A percentile compares a stretch with the other conserved stretches of the same genome.
Evolutionary conservation across 2,797 vertebrate species (phyloP).

Genomic region (Synanceia verrucosa): DNA sequence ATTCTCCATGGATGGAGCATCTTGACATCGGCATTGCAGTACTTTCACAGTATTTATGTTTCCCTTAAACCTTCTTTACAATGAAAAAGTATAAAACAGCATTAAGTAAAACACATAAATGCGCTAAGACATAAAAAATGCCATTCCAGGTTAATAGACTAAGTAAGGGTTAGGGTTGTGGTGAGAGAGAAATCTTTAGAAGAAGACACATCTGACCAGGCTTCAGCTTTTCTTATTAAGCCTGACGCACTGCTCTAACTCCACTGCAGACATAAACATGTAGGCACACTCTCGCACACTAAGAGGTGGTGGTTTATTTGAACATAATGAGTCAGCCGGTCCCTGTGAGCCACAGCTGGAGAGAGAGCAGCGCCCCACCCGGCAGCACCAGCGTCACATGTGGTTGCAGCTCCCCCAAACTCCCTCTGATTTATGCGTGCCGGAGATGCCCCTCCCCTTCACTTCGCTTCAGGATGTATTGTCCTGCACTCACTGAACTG

Average conservation of each 20-base stretch:
- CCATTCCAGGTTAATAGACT: not conserved
- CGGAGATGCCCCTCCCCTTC: conserved; percentile 63
- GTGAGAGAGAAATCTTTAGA: conserved; percentile 6
- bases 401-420: conserved; percentile 56
- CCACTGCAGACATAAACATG: conserved; percentile 41
- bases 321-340: conserved; percentile 70
- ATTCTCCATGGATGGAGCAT: too few species aligned
- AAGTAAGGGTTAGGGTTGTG: too few species aligned
- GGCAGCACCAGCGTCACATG: conserved; percentile 64
- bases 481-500: conserved; percentile 66
- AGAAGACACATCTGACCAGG: conserved; percentile 21
- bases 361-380: conserved; percentile 68
- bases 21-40: too few species aligned
- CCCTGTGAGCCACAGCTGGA: conserved; percentile 66
- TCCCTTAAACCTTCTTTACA: too few species aligned
- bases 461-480: conserved; percentile 73
- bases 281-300: conserved; percentile 32
- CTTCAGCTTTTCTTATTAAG: not conserved
- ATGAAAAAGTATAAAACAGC: too few species aligned
- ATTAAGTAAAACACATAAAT: too few species aligned
- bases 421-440: conserved; percentile 59
- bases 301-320: conserved; percentile 72
- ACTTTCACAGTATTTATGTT: too few species aligned
- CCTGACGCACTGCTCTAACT: conserved; percentile 10
- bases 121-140: not conserved